phyloP scores from a whole-genome alignment of 2,888 invertebrate genomes.

The Mylabris sibirica region DNA sequence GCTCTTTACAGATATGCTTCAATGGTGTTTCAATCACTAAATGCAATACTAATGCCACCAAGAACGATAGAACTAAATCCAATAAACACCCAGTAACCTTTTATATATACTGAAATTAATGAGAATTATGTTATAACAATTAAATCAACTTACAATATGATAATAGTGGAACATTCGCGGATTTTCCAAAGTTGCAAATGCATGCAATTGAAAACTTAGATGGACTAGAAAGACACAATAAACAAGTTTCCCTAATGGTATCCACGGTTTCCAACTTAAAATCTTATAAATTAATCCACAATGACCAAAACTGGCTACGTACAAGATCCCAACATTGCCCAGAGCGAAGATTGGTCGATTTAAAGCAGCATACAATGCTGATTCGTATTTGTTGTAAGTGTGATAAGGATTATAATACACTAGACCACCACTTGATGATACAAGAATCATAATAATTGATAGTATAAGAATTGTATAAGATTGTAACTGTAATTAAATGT shows the following conservation, averaged over 20 bases:
- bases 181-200: slow-evolving; percentile 55
- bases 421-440: slow-evolving; percentile 62
- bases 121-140: background rate
- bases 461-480: slow-evolving; percentile 59
- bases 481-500: slow-evolving; percentile 59
- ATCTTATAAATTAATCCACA: slow-evolving; percentile 56
- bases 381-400: slow-evolving; percentile 64
- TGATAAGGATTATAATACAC: slow-evolving; percentile 64
- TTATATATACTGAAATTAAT: slow-evolving; percentile 34
- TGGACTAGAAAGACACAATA: slow-evolving; percentile 69
- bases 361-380: slow-evolving; percentile 66
- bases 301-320: slow-evolving; percentile 65
- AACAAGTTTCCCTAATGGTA: slow-evolving; percentile 67
- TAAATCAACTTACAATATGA: slow-evolving; percentile 54
- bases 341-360: slow-evolving; percentile 67
- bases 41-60: slow-evolving; percentile 63
- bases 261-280: slow-evolving; percentile 67
- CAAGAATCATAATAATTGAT: slow-evolving; percentile 61
- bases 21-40: slow-evolving; percentile 65
- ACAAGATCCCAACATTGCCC: slow-evolving; percentile 63
- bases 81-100: slow-evolving; percentile 62
- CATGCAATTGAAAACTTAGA: slow-evolving; percentile 63
- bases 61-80: slow-evolving; percentile 64
- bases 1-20: no score
- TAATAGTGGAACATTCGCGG: slow-evolving; percentile 43